phyloP scores from a whole-genome alignment of 1,140 invertebrate species.

The Subanguina moxae region DNA sequence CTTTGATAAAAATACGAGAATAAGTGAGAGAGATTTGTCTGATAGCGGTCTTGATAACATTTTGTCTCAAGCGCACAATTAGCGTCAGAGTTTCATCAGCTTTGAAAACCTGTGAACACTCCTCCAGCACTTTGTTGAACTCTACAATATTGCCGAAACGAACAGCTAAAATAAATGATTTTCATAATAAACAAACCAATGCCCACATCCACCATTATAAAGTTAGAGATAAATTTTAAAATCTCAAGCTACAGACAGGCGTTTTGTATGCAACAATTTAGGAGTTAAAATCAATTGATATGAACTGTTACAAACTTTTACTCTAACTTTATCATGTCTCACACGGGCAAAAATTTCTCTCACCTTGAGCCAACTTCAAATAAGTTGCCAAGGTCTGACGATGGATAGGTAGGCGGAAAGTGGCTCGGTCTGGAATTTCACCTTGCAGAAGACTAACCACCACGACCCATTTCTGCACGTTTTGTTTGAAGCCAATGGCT shows the following conservation, averaged over 20 bases:
- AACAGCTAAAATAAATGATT: slow-evolving; percentile 68
- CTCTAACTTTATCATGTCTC: too few relatives aligned
- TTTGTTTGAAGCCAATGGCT: slow-evolving; percentile 96
- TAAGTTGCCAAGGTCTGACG: slow-evolving; percentile 84
- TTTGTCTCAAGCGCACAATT: slow-evolving; percentile 75
- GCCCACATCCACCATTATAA: too few relatives aligned
- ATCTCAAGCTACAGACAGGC: background rate
- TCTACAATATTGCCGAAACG: slow-evolving; percentile 84
- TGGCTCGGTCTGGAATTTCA: slow-evolving; percentile 82
- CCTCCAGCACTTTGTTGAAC: slow-evolving; percentile 88
- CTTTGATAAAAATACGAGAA: slow-evolving; percentile 85
- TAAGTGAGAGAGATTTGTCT: slow-evolving; percentile 93
- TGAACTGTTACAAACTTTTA: too few relatives aligned
- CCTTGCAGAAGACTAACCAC: slow-evolving; percentile 91
- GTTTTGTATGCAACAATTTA: background rate
- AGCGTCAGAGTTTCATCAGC: slow-evolving; percentile 53
- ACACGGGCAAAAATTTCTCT: slow-evolving; percentile 7
- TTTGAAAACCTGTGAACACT: slow-evolving; percentile 60
- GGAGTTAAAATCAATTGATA: too few relatives aligned
- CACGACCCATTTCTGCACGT: slow-evolving; percentile 89
- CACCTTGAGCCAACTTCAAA: slow-evolving; percentile 86
- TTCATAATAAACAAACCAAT: slow-evolving; percentile 6
- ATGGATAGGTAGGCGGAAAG: slow-evolving; percentile 76
- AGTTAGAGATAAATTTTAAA: too few relatives aligned
- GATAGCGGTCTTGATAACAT: slow-evolving; percentile 98